Base-by-base conservation (phyloP, 2,797 vertebrate genomes). In the Fringilla coelebs region DNA sequence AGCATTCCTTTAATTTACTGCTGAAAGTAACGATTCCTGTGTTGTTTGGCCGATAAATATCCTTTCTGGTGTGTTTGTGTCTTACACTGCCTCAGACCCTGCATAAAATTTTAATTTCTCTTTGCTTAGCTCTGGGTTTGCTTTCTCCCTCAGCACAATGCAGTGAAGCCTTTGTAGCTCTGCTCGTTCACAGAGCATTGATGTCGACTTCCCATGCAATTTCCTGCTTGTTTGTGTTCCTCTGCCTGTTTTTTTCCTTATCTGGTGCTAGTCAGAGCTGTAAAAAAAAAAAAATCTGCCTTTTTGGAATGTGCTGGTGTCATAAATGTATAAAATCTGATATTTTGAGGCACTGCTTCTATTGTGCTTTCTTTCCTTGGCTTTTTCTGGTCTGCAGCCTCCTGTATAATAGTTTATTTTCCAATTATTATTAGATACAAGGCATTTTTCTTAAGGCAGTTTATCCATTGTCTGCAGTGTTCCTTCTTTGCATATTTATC, bases 31-130 rank as follows among this genome's bases (percentile, higher is more conserved):
- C 3, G 2, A 58, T 49, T 63, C 54, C 58, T 68, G 49, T 17
- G 52, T 29, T 85, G 75, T 71, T 80, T 61, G 72, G 85, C 57
- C 1, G 8, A 74, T 46, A 76, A 89, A 88, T 83, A 68, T 72
- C 88, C 61, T 87, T 87, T 68, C 78, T 91, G 43, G 12, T 77
- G 9, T 25, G 19, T 77, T 83, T 89, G 31, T 89, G 68, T 52
- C 85, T 93, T 75, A 60, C 52, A 9, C 60, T 38, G 48, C 84
- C 75, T 85, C 49, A 51, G 29, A 91, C 43, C 52, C 73, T n/a
- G 76, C 78, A 91, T 89, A 89, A 91, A 95, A 95, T 80, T 89
- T 93, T 88, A 46, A 96, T 96, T 93, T 85, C 68, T 85, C 76
- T 95, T 90, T 65, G 65, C 85, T 77, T 48, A 65, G 65, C 73